Conservation (phyloP, 1,140 invertebrate genomes). For the Bilobella aurantiaca region DNA sequence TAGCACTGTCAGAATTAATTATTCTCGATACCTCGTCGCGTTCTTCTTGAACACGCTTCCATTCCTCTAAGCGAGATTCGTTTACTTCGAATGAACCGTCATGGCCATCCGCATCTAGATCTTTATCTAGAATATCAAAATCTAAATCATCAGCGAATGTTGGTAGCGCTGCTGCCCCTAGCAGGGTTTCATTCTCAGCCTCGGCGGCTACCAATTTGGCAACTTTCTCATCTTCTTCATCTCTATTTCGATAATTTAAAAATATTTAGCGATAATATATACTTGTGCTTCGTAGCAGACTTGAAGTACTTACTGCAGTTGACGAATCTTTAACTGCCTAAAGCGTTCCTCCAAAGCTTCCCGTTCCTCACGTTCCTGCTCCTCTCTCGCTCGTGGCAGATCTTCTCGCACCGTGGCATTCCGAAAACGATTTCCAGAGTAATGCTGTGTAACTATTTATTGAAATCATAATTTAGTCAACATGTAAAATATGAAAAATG, state of each 20-base stretch:
- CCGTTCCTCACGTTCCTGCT: slow-evolving; percentile 65
- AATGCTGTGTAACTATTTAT: slow-evolving; percentile 70
- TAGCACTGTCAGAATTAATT: neutral
- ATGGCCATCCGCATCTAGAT: neutral
- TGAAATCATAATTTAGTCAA: slow-evolving; percentile 25
- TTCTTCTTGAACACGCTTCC: slow-evolving; percentile 14
- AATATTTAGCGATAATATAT: slow-evolving; percentile 1
- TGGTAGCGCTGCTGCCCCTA: neutral
- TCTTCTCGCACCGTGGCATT: slow-evolving; percentile 82
- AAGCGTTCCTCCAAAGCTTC: slow-evolving; percentile 49
- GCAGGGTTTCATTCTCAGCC: neutral
- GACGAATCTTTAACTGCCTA: slow-evolving; percentile 51
- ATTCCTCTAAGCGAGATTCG: slow-evolving; percentile 9
- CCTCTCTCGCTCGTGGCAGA: slow-evolving; percentile 67
- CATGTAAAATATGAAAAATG: neutral
- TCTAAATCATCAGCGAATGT: neutral
- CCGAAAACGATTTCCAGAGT: slow-evolving; percentile 70
- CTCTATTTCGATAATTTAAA: slow-evolving; percentile 10
- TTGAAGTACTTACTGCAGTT: slow-evolving; percentile 49
- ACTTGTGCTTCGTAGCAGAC: too few relatives aligned
- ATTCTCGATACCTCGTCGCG: slow-evolving; percentile 25
- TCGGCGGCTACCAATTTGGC: slow-evolving; percentile 17
- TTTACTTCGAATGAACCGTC: neutral
- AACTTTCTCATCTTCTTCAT: slow-evolving; percentile 27
- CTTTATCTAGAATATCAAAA: slow-evolving; percentile 12